Evolutionary conservation across 1,140 invertebrate genomes (phyloP).

Genomic region (Neotoxoptera formosana): DNA sequence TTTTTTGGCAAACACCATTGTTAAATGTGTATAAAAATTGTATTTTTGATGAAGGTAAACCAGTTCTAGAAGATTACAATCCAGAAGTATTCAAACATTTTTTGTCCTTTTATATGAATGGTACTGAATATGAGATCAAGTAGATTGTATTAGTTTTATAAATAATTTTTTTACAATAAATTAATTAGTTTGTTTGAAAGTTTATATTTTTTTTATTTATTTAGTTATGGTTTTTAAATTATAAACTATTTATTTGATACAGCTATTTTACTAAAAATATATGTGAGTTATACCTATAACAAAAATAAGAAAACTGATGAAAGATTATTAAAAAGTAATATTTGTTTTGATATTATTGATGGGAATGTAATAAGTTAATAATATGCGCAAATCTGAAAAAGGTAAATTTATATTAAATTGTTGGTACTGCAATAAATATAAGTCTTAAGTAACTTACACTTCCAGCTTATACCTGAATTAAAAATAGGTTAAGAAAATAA

Average conservation of each 20-base stretch:
- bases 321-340: neutral
- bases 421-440: neutral
- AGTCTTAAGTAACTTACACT: no score
- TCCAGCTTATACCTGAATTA: no score
- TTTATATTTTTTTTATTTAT: neutral
- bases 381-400: neutral
- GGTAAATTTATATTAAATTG: neutral
- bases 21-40: slow-evolving; percentile 75
- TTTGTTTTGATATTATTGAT: neutral
- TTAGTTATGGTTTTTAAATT: neutral
- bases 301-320: neutral
- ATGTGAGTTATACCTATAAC: neutral
- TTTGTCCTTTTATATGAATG: slow-evolving; percentile 74
- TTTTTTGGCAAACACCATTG: slow-evolving; percentile 76
- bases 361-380: no score
- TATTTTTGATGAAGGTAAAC: slow-evolving; percentile 70
- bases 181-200: neutral
- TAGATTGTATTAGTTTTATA: slow-evolving; percentile 35
- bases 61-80: slow-evolving; percentile 77
- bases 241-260: neutral
- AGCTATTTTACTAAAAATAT: neutral
- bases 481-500: no score
- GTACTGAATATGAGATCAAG: slow-evolving; percentile 35
- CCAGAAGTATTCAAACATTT: slow-evolving; percentile 78
- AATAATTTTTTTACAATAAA: neutral